Evolutionary conservation across 2,888 invertebrate species (phyloP).

Genomic region (Cataglyphis livida): DNA sequence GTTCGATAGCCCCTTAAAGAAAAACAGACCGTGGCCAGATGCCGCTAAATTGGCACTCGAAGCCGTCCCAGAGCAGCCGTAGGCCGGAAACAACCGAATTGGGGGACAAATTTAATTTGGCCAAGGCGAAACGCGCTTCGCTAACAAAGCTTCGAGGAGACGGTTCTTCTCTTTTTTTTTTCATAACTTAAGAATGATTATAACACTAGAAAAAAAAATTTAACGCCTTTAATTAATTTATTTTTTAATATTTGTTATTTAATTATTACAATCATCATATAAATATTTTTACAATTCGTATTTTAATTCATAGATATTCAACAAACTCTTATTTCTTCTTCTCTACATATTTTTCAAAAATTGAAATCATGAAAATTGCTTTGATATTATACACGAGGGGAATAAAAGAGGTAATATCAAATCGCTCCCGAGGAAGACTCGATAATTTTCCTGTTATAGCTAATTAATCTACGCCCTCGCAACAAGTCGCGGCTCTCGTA

Average conservation of each 20-base stretch:
- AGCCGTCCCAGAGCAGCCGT: constrained; percentile 67
- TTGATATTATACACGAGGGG: background rate
- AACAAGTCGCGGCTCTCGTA: constrained; percentile 43
- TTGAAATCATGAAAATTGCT: background rate
- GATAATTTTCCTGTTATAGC: constrained; percentile 41
- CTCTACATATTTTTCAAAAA: background rate
- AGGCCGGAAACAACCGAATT: constrained; percentile 79
- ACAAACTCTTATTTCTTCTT: background rate
- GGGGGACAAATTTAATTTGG: constrained; percentile 80
- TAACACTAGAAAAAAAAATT: background rate
- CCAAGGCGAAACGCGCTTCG: constrained; percentile 57
- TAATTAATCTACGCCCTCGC: constrained; percentile 49
- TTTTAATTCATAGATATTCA: background rate
- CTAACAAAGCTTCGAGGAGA: constrained; percentile 33
- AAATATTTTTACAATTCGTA: background rate
- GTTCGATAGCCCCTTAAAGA: constrained; percentile 76
- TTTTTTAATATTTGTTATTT: background rate
- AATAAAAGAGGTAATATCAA: constrained; percentile 23
- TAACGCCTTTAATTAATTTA: constrained; percentile 9
- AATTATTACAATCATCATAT: background rate
- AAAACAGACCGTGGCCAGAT: constrained; percentile 80
- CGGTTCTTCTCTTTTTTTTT: background rate
- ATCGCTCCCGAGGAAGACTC: constrained; percentile 19
- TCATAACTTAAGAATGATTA: background rate
- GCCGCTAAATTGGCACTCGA: constrained; percentile 81